A percentile compares a stretch with the other conserved stretches of the same genome.
These are phyloP conservation scores for Antigone vipio DNA, from an alignment of 2,113 vertebrate genomes.

Conservation along the genomic window DNA sequence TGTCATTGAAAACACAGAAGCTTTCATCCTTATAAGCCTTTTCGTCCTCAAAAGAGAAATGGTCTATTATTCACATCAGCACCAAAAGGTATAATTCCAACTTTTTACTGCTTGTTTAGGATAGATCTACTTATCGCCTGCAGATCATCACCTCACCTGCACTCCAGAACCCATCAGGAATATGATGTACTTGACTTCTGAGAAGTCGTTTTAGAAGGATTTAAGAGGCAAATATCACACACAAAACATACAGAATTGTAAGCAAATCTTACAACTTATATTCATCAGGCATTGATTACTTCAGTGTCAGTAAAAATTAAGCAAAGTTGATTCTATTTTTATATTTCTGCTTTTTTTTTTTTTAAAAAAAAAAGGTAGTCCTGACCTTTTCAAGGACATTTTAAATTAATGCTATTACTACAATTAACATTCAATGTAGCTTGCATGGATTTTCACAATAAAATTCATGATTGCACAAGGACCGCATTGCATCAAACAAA, in stretches of 20 bases:
- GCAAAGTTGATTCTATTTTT: not conserved
- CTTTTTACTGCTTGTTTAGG: not conserved
- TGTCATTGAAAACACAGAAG: not conserved
- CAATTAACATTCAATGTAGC: not conserved
- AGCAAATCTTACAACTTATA: not conserved
- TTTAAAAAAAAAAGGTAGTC: not conserved
- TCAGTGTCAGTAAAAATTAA: not conserved
- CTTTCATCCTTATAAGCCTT: not conserved
- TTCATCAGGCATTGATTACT: not conserved
- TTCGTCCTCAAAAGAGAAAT: not conserved
- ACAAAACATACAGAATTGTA: not conserved
- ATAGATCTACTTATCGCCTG: no score
- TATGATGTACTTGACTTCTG: not conserved
- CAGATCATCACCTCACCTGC: not conserved
- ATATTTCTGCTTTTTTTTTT: not conserved
- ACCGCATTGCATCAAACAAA: not conserved
- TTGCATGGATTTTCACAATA: not conserved
- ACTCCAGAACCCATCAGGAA: not conserved
- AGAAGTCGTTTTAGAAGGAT: not conserved
- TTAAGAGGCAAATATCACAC: not conserved
- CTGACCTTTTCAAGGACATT: not conserved
- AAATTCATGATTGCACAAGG: not conserved
- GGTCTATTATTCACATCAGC: not conserved
- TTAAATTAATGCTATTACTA: not conserved
- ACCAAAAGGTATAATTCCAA: not conserved